A percentile compares a stretch with the other conserved stretches of the same genome.
phyloP scores from a whole-genome alignment of 37 sponge, comb jelly and placozoan genomes.

The Spongilla lacustris region DNA sequence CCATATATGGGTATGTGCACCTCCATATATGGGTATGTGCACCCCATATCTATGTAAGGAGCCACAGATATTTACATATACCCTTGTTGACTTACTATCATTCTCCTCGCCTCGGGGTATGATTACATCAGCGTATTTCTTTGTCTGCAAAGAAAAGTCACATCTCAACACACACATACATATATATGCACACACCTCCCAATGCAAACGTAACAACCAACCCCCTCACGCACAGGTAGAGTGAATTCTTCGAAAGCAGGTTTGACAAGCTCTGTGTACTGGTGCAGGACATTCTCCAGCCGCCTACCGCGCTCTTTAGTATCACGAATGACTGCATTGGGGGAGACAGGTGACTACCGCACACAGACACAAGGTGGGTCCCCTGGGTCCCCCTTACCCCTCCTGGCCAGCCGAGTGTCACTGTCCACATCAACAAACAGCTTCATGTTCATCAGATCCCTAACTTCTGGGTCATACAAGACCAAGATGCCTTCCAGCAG shows the following conservation, averaged over 20 bases:
- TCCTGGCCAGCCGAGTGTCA: constrained; percentile 88
- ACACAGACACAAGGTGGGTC: not conserved
- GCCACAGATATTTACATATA: too few species aligned
- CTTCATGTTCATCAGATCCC: constrained; percentile 92
- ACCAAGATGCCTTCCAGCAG: constrained; percentile 95
- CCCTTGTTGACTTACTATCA: constrained; percentile 37
- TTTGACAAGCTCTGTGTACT: constrained; percentile 90
- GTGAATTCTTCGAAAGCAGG: constrained; percentile 98
- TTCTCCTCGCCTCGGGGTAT: constrained; percentile 96
- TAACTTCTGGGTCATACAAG: constrained; percentile 80
- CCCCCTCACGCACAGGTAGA: constrained; percentile 76
- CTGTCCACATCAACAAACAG: constrained; percentile 97
- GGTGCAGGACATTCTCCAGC: constrained; percentile 77
- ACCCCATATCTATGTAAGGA: too few species aligned
- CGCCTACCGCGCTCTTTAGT: constrained; percentile 78
- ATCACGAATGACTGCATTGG: constrained; percentile 78
- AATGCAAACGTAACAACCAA: not conserved
- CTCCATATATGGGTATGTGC: not conserved
- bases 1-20: not conserved
- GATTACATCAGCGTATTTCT: constrained; percentile 97
- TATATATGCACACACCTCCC: not conserved
- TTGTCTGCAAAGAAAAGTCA: constrained; percentile 63
- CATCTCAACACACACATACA: not conserved
- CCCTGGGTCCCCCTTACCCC: constrained; percentile 45
- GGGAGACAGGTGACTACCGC: not conserved